Evolutionary conservation across 2,888 invertebrate species (phyloP), one percentile per base, ranked within the genome.

Genomic region (Malacosoma neustria): DNA sequence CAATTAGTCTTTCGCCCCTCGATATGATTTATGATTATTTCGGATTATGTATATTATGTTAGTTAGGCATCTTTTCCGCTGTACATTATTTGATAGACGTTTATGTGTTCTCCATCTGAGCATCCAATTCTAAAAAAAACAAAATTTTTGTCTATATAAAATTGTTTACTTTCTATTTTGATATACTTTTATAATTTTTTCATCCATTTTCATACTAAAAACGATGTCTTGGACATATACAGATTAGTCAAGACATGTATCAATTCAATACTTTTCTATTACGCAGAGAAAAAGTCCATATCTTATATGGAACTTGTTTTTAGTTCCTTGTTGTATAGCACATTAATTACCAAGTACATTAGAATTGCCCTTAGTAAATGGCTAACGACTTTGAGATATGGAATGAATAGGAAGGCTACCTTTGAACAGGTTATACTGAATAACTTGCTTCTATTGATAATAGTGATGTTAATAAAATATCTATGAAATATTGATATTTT

Each of bases 241-340:
- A 22, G 5, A 7, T 2, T 22, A 22, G 4, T 22, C 22, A 22
- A 22, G 22, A 22, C 22, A 22, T 22, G 6, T 22, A 22, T 22
- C 22, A 22, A 22, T 3, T 22, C 22, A 13, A 29, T 11, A 48
- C 15, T 49, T 54, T 60, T 47, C 55, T 56, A 52, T 51, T 49
- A 42, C 46, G 51, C 53, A 54, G 43, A 49, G 48, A 48, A 49
- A 57, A 54, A 58, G 54, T 45, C 40, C 46, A 32, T 37, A 46
- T 45, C 53, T 46, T 55, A 67, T 58, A 46, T 58, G 61, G 60
- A 57, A 57, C 54, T 48, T 47, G 45, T 39, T n/a, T n/a, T 50
- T 39, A 45, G 57, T 72, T 71, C 71, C 71, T 65, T 66, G 64
- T 68, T 60, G 56, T 40, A 46, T 51, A 54, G 49, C 46, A 57